A percentile compares a stretch with the other conserved stretches of the same genome.
Evolutionary conservation across 37 sponge, comb jelly and placozoan species (phyloP).

Genomic region (Petrosia ficiformis): DNA sequence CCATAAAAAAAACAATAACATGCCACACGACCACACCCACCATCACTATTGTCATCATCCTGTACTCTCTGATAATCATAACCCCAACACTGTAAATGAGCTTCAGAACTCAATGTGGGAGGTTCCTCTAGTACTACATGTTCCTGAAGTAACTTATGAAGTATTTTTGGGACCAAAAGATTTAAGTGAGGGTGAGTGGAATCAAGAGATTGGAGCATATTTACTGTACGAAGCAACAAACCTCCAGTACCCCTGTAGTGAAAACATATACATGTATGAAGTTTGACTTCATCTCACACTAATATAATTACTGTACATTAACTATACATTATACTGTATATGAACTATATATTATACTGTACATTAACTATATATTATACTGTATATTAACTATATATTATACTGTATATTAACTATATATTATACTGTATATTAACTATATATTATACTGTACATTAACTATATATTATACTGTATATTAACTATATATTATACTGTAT

Average conservation of each 20-base stretch:
- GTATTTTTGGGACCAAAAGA: slow-evolving; percentile 44
- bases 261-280: not conserved
- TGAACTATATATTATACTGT: no score
- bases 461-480: no score
- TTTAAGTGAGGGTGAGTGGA: slow-evolving; percentile 15
- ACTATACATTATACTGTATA: no score
- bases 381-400: no score
- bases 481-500: no score
- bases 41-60: not conserved
- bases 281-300: no score
- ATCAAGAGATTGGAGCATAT: slow-evolving; percentile 45
- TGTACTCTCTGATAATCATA: slow-evolving; percentile 30
- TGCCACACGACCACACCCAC: not conserved
- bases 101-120: slow-evolving; percentile 42
- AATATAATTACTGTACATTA: not conserved
- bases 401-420: no score
- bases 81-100: slow-evolving; percentile 30
- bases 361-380: no score
- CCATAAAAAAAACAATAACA: not conserved
- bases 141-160: slow-evolving; percentile 39
- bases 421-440: no score
- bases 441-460: no score
- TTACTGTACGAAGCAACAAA: slow-evolving; percentile 61
- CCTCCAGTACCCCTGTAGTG: slow-evolving; percentile 50
- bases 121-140: slow-evolving; percentile 39